These are phyloP conservation scores for Drosophila kohkoa DNA, from an alignment of 1,140 invertebrate genomes.

Conservation along the genomic window DNA sequence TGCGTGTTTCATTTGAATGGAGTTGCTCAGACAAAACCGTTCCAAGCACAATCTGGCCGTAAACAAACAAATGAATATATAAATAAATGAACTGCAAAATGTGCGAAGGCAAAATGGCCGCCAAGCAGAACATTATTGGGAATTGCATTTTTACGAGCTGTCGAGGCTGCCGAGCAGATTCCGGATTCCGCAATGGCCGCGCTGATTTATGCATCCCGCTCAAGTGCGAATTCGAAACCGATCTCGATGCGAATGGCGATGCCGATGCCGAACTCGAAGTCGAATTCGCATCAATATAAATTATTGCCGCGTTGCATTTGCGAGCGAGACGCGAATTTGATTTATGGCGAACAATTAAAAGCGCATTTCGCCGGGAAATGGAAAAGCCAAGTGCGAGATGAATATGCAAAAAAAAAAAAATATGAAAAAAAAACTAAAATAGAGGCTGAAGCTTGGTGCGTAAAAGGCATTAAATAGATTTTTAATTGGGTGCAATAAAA, in stretches of 20 bases:
- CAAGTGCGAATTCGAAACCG: slow-evolving; percentile 12
- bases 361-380: slow-evolving; percentile 60
- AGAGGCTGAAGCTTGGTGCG: neutral
- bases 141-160: slow-evolving; percentile 64
- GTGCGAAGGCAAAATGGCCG: slow-evolving; percentile 67
- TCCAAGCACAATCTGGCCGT: slow-evolving; percentile 32
- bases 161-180: slow-evolving; percentile 16
- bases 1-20: slow-evolving; percentile 71
- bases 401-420: slow-evolving; percentile 34
- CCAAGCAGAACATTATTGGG: slow-evolving; percentile 35
- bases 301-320: slow-evolving; percentile 50
- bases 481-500: slow-evolving; percentile 72
- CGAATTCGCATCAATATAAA: slow-evolving; percentile 42
- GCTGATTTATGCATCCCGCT: slow-evolving; percentile 66
- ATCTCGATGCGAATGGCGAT: no score
- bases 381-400: slow-evolving; percentile 38
- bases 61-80: slow-evolving; percentile 58
- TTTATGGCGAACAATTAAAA: slow-evolving; percentile 77
- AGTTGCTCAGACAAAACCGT: slow-evolving; percentile 25
- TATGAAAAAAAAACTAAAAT: neutral
- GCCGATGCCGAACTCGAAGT: slow-evolving; percentile 7
- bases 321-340: slow-evolving; percentile 43
- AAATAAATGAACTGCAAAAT: slow-evolving; percentile 15
- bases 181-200: slow-evolving; percentile 36
- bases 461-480: slow-evolving; percentile 67